Percentiles rank a stretch among this genome's conserved stretches.
Evolutionary conservation across 2,113 vertebrate genomes (phyloP).

Genomic region (Picathartes gymnocephalus): DNA sequence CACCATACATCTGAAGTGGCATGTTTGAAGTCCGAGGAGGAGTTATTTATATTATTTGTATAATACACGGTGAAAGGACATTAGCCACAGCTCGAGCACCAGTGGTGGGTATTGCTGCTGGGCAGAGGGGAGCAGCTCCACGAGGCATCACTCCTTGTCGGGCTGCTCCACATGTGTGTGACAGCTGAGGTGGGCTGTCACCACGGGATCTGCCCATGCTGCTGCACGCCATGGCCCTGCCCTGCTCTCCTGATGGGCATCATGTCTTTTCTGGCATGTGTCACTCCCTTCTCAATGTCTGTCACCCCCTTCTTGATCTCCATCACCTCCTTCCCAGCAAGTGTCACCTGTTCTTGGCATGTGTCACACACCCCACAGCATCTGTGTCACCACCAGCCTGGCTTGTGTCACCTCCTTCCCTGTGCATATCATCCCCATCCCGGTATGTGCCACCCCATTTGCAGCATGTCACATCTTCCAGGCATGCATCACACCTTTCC

Average conservation of each 20-base stretch:
- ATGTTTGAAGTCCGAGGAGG: constrained; percentile 79
- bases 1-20: constrained; percentile 79
- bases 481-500: not conserved
- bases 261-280: not conserved
- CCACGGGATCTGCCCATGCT: accelerated
- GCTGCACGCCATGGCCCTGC: not conserved
- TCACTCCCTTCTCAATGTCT: not conserved
- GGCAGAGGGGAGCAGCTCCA: not conserved
- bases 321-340: not conserved
- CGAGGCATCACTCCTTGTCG: accelerated
- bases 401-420: not conserved
- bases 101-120: not conserved
- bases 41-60: constrained; percentile 79
- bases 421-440: not conserved
- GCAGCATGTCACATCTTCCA: not conserved
- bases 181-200: not conserved
- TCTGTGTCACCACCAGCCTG: not conserved
- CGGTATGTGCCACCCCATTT: not conserved
- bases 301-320: not conserved
- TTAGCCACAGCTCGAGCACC: constrained; percentile 54
- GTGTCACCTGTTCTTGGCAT: not conserved
- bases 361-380: not conserved
- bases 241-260: not conserved
- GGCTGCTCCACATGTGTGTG: not conserved
- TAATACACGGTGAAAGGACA: constrained; percentile 69